Conservation (phyloP, 1,140 invertebrate genomes). For the Drosophila melanogaster region Release_6_plus_ISO1_MT NC_004354.4:12103501-12104000, state of each 20-base stretch:
- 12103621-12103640: slow-evolving; percentile 56
- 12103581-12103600: neutral
- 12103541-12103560: slow-evolving; percentile 71
- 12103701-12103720: slow-evolving; percentile 73
- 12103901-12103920: slow-evolving; percentile 54
- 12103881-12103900: slow-evolving; percentile 8
- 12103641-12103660: slow-evolving; percentile 12
- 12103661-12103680: slow-evolving; percentile 64
- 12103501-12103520: slow-evolving; percentile 64
- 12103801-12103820: slow-evolving; percentile 55
- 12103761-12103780: slow-evolving; percentile 1
- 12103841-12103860: neutral
- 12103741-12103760: slow-evolving; percentile 29
- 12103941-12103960: slow-evolving; percentile 37
- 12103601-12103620: slow-evolving; percentile 67
- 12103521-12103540: slow-evolving; percentile 80
- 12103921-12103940: slow-evolving; percentile 52
- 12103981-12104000: slow-evolving; percentile 2
- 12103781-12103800: slow-evolving; percentile 53
- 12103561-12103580: slow-evolving; percentile 35
- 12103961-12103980: slow-evolving; percentile 35
- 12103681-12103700: slow-evolving; percentile 66
- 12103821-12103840: neutral
- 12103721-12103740: slow-evolving; percentile 9
- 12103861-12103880: neutral